Conservation (phyloP, 2,888 invertebrate genomes). For the Trichopoda pennipes region DNA sequence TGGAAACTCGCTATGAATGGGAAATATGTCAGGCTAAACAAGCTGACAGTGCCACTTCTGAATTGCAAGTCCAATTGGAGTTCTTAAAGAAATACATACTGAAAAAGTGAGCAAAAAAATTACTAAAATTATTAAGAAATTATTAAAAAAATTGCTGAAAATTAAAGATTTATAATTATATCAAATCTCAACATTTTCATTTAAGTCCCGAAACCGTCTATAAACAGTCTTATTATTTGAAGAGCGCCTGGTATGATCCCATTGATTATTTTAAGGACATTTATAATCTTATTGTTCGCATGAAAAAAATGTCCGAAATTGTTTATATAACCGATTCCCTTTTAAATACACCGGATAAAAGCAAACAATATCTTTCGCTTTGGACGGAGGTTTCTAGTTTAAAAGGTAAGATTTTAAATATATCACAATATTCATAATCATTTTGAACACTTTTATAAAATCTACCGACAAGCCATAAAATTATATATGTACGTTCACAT, state of each 20-base stretch:
- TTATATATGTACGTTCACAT: too few relatives aligned
- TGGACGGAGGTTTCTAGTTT: constrained; percentile 70
- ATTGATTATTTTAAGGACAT: constrained; percentile 75
- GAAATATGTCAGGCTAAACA: constrained; percentile 67
- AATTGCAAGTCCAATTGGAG: constrained; percentile 67
- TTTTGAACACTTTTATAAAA: not conserved
- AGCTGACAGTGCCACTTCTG: constrained; percentile 17
- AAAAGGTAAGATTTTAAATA: constrained; percentile 27
- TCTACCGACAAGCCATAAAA: too few relatives aligned
- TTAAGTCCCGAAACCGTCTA: constrained; percentile 72
- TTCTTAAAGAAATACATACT: constrained; percentile 71
- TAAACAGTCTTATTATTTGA: constrained; percentile 72
- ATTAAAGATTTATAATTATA: too few relatives aligned
- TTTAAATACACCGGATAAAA: not conserved
- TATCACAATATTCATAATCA: not conserved
- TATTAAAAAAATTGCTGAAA: too few relatives aligned
- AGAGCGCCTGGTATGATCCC: constrained; percentile 72
- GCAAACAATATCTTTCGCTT: constrained; percentile 37
- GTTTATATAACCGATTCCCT: constrained; percentile 66
- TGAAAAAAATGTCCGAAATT: constrained; percentile 69
- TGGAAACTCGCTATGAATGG: constrained; percentile 76
- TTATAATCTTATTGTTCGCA: constrained; percentile 69
- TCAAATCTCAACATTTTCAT: not conserved
- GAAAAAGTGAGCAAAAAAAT: constrained; percentile 65
- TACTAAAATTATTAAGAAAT: too few relatives aligned